phyloP scores from a whole-genome alignment of 2,888 invertebrate genomes.

The Meliscaeva auricollis region DNA sequence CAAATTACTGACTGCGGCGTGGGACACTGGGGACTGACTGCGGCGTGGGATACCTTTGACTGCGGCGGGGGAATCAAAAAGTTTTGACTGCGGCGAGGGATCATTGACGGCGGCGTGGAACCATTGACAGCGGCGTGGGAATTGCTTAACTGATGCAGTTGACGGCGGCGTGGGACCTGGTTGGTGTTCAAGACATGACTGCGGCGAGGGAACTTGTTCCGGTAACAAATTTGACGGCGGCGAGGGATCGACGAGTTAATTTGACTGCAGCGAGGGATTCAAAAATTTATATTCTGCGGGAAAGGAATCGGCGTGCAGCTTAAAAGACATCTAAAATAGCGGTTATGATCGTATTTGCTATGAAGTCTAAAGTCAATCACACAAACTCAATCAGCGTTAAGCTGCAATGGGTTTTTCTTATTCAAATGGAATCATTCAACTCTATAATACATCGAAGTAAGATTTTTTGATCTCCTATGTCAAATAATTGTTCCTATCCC shows the following conservation, averaged over 20 bases:
- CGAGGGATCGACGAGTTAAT: slow-evolving; percentile 21
- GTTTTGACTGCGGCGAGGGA: slow-evolving; percentile 27
- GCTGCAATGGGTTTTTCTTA: not conserved
- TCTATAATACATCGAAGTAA: slow-evolving; percentile 30
- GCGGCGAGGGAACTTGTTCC: slow-evolving; percentile 39
- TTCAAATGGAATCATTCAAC: slow-evolving; percentile 6
- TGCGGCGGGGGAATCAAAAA: slow-evolving; percentile 20
- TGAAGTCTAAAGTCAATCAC: not conserved
- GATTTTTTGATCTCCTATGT: slow-evolving; percentile 31
- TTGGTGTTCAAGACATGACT: slow-evolving; percentile 14
- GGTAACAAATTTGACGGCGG: slow-evolving; percentile 15
- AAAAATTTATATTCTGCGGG: not conserved
- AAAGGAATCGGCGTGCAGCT: not conserved
- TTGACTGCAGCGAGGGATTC: slow-evolving; percentile 51
- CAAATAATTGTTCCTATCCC: slow-evolving; percentile 15
- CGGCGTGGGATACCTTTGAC: slow-evolving; percentile 40
- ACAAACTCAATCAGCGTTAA: not conserved
- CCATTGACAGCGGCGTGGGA: slow-evolving; percentile 46
- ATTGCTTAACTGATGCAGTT: not conserved
- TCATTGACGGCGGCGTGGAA: slow-evolving; percentile 51
- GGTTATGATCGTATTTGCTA: no score
- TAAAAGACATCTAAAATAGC: no score
- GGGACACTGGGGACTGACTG: slow-evolving; percentile 40
- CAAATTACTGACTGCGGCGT: slow-evolving; percentile 50
- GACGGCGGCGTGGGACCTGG: slow-evolving; percentile 53